phyloP scores from a whole-genome alignment of 2,888 invertebrate genomes.

The Melanotus villosus region DNA sequence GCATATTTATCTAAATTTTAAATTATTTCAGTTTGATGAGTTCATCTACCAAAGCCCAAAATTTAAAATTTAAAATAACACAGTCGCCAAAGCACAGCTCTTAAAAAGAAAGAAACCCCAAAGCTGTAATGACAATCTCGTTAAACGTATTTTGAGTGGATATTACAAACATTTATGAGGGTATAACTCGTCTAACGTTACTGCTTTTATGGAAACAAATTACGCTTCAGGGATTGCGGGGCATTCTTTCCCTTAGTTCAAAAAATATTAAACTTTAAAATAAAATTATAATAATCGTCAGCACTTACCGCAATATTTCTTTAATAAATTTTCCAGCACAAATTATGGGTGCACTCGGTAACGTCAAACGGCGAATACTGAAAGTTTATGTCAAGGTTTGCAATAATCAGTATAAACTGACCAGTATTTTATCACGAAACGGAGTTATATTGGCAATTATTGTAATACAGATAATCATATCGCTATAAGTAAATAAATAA shows the following conservation, averaged over 20 bases:
- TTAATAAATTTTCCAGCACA: neutral
- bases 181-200: neutral
- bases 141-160: neutral
- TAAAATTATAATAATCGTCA: too few relatives aligned
- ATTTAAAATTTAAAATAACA: too few relatives aligned
- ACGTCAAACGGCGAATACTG: neutral
- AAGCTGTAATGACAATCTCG: neutral
- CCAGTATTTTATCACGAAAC: neutral
- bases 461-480: conserved; percentile 21
- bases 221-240: neutral
- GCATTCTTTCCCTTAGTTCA: neutral
- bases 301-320: neutral
- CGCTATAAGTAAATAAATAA: neutral
- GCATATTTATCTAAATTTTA: too few relatives aligned
- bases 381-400: neutral
- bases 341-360: neutral
- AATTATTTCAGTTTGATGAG: too few relatives aligned
- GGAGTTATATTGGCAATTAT: too few relatives aligned
- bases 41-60: too few relatives aligned
- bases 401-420: neutral
- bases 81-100: too few relatives aligned
- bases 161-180: conserved; percentile 11
- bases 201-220: neutral
- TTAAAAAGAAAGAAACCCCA: neutral
- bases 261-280: too few relatives aligned